Evolutionary conservation across 2,888 invertebrate species (phyloP).

Genomic region (Glaucopsyche alexis): DNA sequence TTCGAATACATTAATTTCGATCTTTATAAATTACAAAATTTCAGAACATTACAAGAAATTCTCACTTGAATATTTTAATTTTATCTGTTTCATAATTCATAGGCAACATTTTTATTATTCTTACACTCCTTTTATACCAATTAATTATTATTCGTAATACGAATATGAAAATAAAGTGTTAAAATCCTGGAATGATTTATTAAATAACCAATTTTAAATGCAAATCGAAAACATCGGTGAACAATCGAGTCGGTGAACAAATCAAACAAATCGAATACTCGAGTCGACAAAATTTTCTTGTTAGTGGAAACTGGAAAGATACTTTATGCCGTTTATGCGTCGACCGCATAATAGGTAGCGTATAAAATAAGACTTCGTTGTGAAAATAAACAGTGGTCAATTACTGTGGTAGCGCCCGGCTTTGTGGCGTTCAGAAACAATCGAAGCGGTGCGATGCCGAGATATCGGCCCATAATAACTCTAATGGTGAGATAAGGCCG

Average conservation of each 20-base stretch:
- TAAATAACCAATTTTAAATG: too few relatives aligned
- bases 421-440: conserved; percentile 74
- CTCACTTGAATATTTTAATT: conserved; percentile 38
- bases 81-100: neutral
- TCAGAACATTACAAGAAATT: neutral
- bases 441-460: conserved; percentile 77
- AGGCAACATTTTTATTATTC: neutral
- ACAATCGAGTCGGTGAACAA: too few relatives aligned
- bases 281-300: conserved; percentile 47
- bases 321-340: conserved; percentile 48
- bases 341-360: conserved; percentile 56
- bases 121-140: too few relatives aligned
- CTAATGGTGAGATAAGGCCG: conserved; percentile 77
- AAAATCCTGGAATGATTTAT: too few relatives aligned
- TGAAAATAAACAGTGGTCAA: conserved; percentile 78
- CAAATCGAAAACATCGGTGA: too few relatives aligned
- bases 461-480: conserved; percentile 77
- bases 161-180: too few relatives aligned
- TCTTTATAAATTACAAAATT: neutral
- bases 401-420: conserved; percentile 70
- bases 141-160: too few relatives aligned
- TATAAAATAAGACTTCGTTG: conserved; percentile 70
- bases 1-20: neutral
- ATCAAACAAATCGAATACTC: neutral
- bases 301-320: conserved; percentile 42